Base-by-base conservation (phyloP, 2,797 vertebrate genomes). In the Geotrypetes seraphini region DNA sequence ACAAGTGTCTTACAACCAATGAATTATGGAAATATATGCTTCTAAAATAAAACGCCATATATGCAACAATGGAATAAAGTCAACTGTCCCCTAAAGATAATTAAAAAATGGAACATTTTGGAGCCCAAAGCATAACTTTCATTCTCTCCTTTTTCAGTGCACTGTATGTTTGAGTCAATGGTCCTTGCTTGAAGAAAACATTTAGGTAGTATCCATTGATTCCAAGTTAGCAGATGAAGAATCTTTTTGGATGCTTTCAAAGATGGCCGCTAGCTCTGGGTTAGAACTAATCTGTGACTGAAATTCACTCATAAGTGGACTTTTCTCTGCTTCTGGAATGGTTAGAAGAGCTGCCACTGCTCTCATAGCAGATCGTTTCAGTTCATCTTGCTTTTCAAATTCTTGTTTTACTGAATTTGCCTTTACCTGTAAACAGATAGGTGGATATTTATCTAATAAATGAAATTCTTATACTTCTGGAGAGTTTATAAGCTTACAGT, bases 171-270 rank as follows among this genome's bases (percentile, higher is more conserved):
- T 89, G 77, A 73, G 83, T 72, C 53, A 69, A 83, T 69, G 78
- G 82, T 84, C 88, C 78, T 70, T 60, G 22, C 43, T 60, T 43
- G 52, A 43, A 71, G 55, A 57, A 62, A 63, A 54, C 44, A 69
- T 76, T 75, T 91, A 99, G 76, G 92, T 99, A 78, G 94, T 99
- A 89, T 99, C 94, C 94, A 99, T 99, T 64, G 91, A 96, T 79
- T 97, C 94, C 87, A 96, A 89, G 73, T 92, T 96, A 73, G 92
- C 86, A 14, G 91, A 93, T 56, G 89, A 90, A 43, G 93, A 95
- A 87, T 99, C 94, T 80, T 96, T 90, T 71, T 99, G 96, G 81
- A 99, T 97, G 71, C 91, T 96, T 73, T 97, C 93, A 47, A 97
- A 99, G 76, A 99, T 97, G 72, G 94, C 88, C n/a, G 93, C 92